These are phyloP conservation scores for Miichthys miiuy DNA, from an alignment of 2,797 vertebrate species.

Conservation along the genomic window DNA sequence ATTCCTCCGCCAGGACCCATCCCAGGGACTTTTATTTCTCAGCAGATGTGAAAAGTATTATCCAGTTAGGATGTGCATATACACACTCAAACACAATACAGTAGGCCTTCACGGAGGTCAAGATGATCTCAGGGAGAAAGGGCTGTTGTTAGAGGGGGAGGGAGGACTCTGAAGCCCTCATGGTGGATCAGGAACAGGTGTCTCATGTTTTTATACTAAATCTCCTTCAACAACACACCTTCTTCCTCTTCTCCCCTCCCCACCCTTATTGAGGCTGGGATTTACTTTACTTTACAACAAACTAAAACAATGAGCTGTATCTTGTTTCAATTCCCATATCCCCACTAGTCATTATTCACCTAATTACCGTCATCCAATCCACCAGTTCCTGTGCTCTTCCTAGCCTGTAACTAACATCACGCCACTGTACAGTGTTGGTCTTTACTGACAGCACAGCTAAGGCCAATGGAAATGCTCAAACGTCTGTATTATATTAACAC, in stretches of 20 bases:
- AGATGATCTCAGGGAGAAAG: constrained; percentile 56
- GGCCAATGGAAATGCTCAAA: constrained; percentile 12
- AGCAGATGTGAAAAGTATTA: constrained; percentile 64
- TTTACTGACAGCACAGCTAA: constrained; percentile 3
- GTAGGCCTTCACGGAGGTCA: constrained; percentile 44
- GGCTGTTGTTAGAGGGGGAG: constrained; percentile 28
- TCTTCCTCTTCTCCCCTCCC: neutral
- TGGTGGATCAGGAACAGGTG: constrained; percentile 65
- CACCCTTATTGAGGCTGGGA: neutral
- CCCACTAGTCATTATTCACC: constrained; percentile 63
- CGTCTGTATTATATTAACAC: constrained; percentile 8
- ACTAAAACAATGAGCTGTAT: constrained; percentile 54
- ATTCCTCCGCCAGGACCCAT: constrained; percentile 59
- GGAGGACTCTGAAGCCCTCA: constrained; percentile 23
- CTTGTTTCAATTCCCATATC: constrained; percentile 55
- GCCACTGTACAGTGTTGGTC: constrained; percentile 13
- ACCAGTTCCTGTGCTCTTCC: constrained; percentile 40
- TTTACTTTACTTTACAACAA: constrained; percentile 54
- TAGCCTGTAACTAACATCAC: constrained; percentile 29
- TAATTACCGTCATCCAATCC: constrained; percentile 62
- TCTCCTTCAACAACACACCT: constrained; percentile 20
- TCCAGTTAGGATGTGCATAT: constrained; percentile 16
- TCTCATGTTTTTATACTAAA: constrained; percentile 63
- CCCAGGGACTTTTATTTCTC: constrained; percentile 56
- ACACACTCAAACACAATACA: constrained; percentile 6